Base-by-base conservation (phyloP, 1,140 invertebrate genomes). In the Lethrus apterus region DNA sequence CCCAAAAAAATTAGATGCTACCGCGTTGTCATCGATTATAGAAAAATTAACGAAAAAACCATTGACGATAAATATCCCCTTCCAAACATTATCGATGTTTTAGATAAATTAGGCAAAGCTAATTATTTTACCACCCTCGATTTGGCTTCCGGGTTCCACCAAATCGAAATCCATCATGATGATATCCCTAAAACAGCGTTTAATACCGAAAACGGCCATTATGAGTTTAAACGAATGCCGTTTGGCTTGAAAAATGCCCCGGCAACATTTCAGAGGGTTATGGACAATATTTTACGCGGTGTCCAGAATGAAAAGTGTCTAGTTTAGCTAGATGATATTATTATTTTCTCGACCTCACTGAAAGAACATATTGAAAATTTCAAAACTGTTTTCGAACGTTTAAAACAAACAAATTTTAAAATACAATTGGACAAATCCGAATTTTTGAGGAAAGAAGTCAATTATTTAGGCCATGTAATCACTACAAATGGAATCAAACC, bases 311-410 rank as follows among this genome's bases (percentile, higher is more conserved):
- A 43, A 29, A 43, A 7, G 5, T 43, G 41, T 41, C 50, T 63
- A 18, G 60, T 67, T 1, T 71, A 70, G 35, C 30, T 68, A 17
- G 69, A 71, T 35, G 67, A 70, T 49, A 60, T 68, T 4, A 51
- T 71, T n/a, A 47, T 69, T 3, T 70, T 54, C 41, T 44, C 50
- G 4, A 50, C 42, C 4, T 55, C 54, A 10, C 46, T 70, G 26
- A 50, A 62, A 10, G 41, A 42, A 48, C 63, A n/a, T n/a, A n/a
- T n/a, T n/a, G n/a, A n/a, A n/a, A n/a, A 54, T 61, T 36, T 46
- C 49, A 10, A 34, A 21, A 20, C 50, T 34, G 43, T 68, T n/a
- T 60, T 69, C 20, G 21, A 57, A 8, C 49, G 43, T 46, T 41
- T 70, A 21, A 49, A 51, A 32, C 11, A 52, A 20, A 15, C 31